Conservation (phyloP, 2,113 vertebrate genomes). For the Cyprinodon tularosa region DNA sequence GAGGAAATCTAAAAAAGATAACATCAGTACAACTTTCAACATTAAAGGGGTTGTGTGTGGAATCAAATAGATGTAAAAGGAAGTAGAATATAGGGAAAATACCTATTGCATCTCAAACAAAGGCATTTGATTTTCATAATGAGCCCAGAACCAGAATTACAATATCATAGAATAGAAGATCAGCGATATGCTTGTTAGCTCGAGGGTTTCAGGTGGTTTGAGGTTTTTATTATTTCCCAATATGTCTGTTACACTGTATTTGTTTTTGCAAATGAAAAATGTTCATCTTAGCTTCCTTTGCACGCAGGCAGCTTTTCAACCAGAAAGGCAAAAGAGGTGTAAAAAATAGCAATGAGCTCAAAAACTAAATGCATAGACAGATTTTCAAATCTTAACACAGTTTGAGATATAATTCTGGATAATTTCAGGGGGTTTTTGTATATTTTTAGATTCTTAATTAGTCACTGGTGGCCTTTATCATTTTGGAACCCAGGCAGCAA, state of each 20-base stretch:
- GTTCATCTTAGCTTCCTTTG: not conserved
- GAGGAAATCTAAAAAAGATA: not conserved
- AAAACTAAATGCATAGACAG: not conserved
- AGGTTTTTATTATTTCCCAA: conserved; percentile 4
- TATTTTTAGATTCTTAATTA: too few species aligned
- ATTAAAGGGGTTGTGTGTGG: not conserved
- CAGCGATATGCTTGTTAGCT: conserved; percentile 31
- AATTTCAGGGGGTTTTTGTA: too few species aligned
- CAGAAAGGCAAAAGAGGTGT: not conserved
- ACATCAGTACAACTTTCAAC: not conserved
- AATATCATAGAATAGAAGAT: conserved; percentile 32
- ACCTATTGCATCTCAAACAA: conserved; percentile 12
- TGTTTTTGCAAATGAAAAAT: not conserved
- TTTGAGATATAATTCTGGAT: not conserved
- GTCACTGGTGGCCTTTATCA: too few species aligned
- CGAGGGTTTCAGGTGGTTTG: conserved; percentile 8
- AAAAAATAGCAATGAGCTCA: not conserved
- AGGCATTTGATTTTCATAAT: conserved; percentile 34
- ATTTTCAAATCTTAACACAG: not conserved
- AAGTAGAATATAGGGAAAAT: not conserved
- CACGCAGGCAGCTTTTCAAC: not conserved
- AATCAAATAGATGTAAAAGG: not conserved
- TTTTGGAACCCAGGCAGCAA: too few species aligned
- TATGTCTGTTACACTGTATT: not conserved
- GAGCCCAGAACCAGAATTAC: conserved; percentile 35